Conservation (phyloP, 1,140 invertebrate genomes). For the Parasteatoda tepidariorum region DNA sequence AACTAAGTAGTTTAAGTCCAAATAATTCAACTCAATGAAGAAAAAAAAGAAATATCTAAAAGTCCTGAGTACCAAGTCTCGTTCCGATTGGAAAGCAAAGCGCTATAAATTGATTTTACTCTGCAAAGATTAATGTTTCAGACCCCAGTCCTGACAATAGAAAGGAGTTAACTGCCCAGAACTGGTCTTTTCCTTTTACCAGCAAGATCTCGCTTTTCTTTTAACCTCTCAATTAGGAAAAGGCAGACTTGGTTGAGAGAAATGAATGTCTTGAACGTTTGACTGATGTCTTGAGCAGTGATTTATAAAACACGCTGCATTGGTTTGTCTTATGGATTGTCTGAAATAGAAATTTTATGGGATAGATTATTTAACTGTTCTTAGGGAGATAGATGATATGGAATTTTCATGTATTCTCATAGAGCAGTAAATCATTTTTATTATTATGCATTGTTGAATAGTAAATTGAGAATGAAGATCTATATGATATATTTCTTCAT, state of each 20-base stretch:
- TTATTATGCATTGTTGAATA: too few relatives aligned
- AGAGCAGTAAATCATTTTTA: too few relatives aligned
- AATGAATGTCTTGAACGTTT: background rate
- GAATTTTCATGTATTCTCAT: too few relatives aligned
- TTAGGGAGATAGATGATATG: too few relatives aligned
- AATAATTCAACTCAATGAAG: too few relatives aligned
- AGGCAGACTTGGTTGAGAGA: constrained; percentile 6
- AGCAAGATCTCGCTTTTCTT: constrained; percentile 11
- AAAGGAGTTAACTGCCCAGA: constrained; percentile 47
- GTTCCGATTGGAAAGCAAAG: background rate
- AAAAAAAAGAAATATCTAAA: too few relatives aligned
- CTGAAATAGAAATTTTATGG: background rate
- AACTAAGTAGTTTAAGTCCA: too few relatives aligned
- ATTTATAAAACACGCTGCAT: background rate
- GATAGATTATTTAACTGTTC: too few relatives aligned
- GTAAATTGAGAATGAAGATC: too few relatives aligned
- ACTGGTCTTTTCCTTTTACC: constrained; percentile 9
- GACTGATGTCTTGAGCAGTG: background rate
- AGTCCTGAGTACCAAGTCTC: background rate
- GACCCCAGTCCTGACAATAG: constrained; percentile 14
- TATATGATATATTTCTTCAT: too few relatives aligned
- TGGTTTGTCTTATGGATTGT: background rate
- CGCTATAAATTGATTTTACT: constrained; percentile 38
- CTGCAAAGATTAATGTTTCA: constrained; percentile 33
- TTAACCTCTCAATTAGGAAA: constrained; percentile 38